Evolutionary conservation across 2,797 vertebrate species (phyloP).

Genomic region (Sebastes iracundus): DNA sequence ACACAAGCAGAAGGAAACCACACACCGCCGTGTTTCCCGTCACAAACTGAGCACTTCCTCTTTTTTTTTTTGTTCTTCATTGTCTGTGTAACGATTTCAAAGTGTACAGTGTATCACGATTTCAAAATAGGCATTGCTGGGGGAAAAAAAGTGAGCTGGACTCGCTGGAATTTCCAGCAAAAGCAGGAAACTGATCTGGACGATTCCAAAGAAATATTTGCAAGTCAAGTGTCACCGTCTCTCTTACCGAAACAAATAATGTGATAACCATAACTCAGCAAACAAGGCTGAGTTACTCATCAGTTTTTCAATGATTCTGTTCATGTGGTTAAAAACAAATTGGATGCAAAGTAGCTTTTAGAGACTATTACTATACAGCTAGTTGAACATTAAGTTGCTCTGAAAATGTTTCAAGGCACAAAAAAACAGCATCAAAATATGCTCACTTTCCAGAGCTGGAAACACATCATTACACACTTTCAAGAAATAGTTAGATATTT

Average conservation of each 20-base stretch:
- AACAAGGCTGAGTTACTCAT: not conserved
- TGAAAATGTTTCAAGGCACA: not conserved
- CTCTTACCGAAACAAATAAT: not conserved
- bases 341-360: not conserved
- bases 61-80: slow-evolving; percentile 46
- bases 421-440: not conserved
- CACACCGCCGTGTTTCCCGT: slow-evolving; percentile 68
- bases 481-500: not conserved
- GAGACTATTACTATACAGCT: not conserved
- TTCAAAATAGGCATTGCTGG: slow-evolving; percentile 39
- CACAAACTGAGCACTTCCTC: slow-evolving; percentile 77
- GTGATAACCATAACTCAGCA: not conserved
- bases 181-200: not conserved
- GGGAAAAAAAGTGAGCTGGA: not conserved
- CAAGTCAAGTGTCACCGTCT: not conserved
- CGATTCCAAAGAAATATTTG: not conserved
- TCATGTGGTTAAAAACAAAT: not conserved
- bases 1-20: slow-evolving; percentile 75
- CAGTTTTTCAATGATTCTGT: not conserved
- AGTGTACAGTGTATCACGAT: slow-evolving; percentile 14
- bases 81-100: slow-evolving; percentile 48
- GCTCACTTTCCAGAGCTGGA: not conserved
- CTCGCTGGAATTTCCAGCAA: not conserved
- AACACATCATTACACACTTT: not conserved
- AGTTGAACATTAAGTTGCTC: not conserved